Conservation (phyloP, 1,140 invertebrate species). For the Zeugodacus cucurbitae region DNA sequence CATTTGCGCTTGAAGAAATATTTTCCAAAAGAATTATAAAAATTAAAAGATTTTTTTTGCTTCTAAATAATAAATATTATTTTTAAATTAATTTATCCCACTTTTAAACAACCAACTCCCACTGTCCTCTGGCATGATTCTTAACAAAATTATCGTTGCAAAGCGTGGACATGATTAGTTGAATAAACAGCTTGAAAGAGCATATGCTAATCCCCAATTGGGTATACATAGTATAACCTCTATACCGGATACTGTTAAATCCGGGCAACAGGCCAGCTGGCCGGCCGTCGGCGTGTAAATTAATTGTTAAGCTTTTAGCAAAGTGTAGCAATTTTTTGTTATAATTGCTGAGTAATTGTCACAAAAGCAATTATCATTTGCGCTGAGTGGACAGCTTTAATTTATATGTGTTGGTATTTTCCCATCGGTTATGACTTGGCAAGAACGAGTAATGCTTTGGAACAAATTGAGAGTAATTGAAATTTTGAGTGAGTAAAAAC, state of each 20-base stretch:
- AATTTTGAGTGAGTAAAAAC: too few species aligned
- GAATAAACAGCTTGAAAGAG: not conserved
- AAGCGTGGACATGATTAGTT: not conserved
- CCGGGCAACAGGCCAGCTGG: not conserved
- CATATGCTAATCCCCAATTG: not conserved
- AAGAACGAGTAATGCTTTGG: too few species aligned
- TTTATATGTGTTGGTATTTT: not conserved
- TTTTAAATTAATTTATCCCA: not conserved
- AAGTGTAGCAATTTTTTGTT: too few species aligned
- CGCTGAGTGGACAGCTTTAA: not conserved
- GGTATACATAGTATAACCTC: not conserved
- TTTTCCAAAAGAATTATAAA: too few species aligned
- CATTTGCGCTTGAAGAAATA: too few species aligned
- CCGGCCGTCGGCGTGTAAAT: not conserved
- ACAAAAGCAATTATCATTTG: not conserved
- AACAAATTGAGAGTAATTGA: too few species aligned
- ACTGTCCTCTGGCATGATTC: not conserved
- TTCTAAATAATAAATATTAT: too few species aligned
- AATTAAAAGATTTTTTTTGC: too few species aligned
- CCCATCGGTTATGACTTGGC: not conserved
- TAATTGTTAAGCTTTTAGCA: not conserved
- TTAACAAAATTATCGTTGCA: not conserved
- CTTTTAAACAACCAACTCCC: not conserved
- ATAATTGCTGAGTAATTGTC: conserved; percentile 4
- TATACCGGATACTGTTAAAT: not conserved